Evolutionary conservation across 2,113 vertebrate genomes (phyloP).

Genomic region (Gila orcuttii): DNA sequence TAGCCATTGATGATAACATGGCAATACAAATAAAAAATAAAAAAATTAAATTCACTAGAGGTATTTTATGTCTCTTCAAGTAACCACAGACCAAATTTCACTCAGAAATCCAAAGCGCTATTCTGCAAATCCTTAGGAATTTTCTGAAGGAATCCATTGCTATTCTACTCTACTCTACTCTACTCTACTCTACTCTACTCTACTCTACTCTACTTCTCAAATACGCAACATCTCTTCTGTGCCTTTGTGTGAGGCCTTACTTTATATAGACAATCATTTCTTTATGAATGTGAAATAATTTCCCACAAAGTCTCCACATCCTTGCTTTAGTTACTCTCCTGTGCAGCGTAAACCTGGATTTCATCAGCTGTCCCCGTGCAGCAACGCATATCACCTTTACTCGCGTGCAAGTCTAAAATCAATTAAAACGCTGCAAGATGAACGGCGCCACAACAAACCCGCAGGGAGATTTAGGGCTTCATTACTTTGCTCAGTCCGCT

Average conservation of each 20-base stretch:
- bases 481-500: conserved; percentile 52
- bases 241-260: not conserved
- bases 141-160: not conserved
- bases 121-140: not conserved
- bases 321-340: not conserved
- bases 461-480: conserved; percentile 50
- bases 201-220: not conserved
- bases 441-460: conserved; percentile 50
- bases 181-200: not conserved
- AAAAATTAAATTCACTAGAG: not conserved
- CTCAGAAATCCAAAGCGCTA: not conserved
- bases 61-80: not conserved
- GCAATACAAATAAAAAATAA: not conserved
- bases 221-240: not conserved
- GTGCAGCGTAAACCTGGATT: not conserved
- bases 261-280: not conserved
- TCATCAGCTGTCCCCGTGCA: conserved; percentile 16
- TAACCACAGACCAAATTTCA: not conserved
- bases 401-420: conserved; percentile 36
- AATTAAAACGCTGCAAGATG: conserved; percentile 51
- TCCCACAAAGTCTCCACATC: not conserved
- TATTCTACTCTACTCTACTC: not conserved
- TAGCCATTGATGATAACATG: not conserved
- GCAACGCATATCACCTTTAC: conserved; percentile 15
- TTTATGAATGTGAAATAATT: not conserved